Conservation (phyloP, 2,113 vertebrate species). For the Parus major region DNA sequence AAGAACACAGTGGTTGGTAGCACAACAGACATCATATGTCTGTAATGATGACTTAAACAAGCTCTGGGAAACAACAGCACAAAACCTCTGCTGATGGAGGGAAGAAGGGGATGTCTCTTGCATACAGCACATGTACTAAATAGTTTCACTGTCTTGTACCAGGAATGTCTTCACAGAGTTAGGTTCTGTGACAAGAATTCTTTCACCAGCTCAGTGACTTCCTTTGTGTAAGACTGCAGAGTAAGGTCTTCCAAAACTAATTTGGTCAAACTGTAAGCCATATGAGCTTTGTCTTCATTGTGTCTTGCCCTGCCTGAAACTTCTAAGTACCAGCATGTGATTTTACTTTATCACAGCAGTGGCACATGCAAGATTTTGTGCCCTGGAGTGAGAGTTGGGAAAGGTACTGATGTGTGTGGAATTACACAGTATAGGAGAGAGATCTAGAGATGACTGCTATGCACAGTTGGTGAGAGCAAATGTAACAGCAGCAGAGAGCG, state of each 20-base stretch:
- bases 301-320: neutral
- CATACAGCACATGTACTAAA: neutral
- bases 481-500: neutral
- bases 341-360: neutral
- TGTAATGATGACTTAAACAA: neutral
- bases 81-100: neutral
- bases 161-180: neutral
- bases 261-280: neutral
- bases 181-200: neutral
- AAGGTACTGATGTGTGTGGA: neutral
- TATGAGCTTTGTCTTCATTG: neutral
- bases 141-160: neutral
- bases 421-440: neutral
- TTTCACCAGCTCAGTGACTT: slow-evolving; percentile 21
- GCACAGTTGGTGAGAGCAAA: neutral
- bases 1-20: neutral
- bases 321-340: neutral
- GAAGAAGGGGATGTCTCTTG: neutral
- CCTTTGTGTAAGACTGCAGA: neutral
- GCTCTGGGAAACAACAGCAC: neutral
- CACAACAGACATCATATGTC: neutral
- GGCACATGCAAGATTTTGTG: neutral
- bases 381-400: neutral
- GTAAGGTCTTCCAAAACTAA: neutral
- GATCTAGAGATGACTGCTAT: neutral